Base-by-base conservation (phyloP, 1,140 invertebrate genomes). In the Gonatopus flavifemur region DNA sequence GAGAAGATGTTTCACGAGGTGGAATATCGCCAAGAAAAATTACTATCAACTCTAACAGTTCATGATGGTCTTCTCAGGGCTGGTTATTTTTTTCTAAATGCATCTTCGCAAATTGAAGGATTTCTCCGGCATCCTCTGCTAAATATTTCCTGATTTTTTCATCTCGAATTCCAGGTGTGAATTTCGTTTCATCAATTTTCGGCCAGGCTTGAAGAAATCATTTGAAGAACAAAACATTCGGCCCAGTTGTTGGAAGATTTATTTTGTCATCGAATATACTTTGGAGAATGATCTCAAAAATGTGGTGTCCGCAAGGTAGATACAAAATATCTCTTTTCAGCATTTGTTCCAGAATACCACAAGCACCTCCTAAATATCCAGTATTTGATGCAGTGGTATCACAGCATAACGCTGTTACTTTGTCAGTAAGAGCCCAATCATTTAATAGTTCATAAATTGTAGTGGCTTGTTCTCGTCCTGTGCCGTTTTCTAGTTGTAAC, bases 271-370 rank as follows among this genome's bases (percentile, higher is more conserved):
- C 39, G 22, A 47, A 39, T 24, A 18, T 30, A 20, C 44, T 37
- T 15, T 3, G 20, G 19, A 52, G 40, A 16, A 52, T 22, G 22
- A 45, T 10, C 47, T 53, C 51, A 19, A 35, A 37, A 36, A 54
- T 54, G 19, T 49, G 46, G 13, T 54, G 43, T 3, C 43, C 22
- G 28, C 51, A 53, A 32, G 40, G 24, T 37, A 53, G 48, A 12
- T 48, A 53, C 16, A 43, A 38, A 3, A 53, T n/a, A 47, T 42
- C 32, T 30, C n/a, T 48, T 43, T 46, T 39, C 18, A 53, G 22
- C 41, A 49, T 43, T 30, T 21, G 19, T 45, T 49, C 46, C 32
- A 43, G 20, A 48, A 25, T 16, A 44, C 22, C 12, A 39, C 45
- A 36, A 36, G 35, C 16, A 36, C 7, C 12, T 36, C 9, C 21